Base-by-base conservation (phyloP, 2,113 vertebrate genomes). In the Ceyx melanurus region DNA sequence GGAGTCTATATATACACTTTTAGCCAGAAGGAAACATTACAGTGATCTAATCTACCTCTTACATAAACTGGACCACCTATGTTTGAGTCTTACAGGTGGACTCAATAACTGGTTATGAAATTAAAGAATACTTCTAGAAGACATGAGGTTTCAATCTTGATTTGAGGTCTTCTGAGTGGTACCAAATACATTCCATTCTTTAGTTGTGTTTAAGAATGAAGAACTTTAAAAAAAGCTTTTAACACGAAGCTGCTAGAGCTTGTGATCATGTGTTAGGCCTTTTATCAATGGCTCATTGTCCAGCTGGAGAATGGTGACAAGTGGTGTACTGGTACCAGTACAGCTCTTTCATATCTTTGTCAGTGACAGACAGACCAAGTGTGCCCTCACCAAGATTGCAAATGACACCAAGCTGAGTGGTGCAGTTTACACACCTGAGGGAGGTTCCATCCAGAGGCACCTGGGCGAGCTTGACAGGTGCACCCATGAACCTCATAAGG, bases 61-160 rank as follows among this genome's bases (percentile, higher is more conserved):
- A n/a, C 10, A 35, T 94, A 80, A 95, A 61, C 54, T 58, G 31
- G 79, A 54, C 67, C 87, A 76, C 51, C 46, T 92, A 73, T 78
- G 48, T 79, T 92, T 89, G 54, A 72, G 40, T 73, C 65, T 85
- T 92, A 68, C 54, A 92, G 66, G 82, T 87, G 84, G 87, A 89
- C 62, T 86, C 58, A 94, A 53, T 94, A 94, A 93, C 40, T 95
- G 88, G 26, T 67, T 72, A 82, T 92, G 79, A 86, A 93, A 71
- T 37, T 60, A 31, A 88, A 71, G 64, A 92, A 48, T 54, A 67
- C 18, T 15, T 82, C 31, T 71, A 53, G 73, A 83, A 88, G 56
- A 66, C 77, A 64, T 46, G 56, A 90, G 85, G 50, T 88, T 95
- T 92, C 79, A 56, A 9, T 94, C 78, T 74, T 83, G 62, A 73